Conservation (phyloP, 2,888 invertebrate species). For the Malthinus flaveolus region DNA sequence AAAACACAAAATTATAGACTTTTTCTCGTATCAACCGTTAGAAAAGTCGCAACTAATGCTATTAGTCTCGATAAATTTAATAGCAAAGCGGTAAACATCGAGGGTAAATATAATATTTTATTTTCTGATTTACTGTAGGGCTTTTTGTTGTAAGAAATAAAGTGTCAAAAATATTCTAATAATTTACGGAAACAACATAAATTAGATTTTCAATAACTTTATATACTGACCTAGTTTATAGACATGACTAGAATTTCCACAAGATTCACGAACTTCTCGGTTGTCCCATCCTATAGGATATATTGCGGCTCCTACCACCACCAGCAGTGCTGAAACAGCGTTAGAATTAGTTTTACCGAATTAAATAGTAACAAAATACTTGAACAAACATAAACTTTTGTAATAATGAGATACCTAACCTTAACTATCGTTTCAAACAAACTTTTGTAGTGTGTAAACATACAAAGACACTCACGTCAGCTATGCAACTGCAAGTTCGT, state of each 20-base stretch:
- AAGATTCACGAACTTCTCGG: constrained; percentile 64
- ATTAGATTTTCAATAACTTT: no score
- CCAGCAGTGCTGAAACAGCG: constrained; percentile 58
- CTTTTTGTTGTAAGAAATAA: no score
- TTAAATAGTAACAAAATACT: no score
- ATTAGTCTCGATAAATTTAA: neutral
- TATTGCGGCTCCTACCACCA: constrained; percentile 61
- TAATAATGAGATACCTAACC: no score
- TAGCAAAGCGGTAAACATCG: neutral
- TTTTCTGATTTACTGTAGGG: neutral
- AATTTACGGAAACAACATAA: no score
- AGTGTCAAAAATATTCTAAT: no score
- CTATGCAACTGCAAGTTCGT: no score
- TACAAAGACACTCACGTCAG: no score
- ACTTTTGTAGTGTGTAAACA: no score
- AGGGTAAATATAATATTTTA: constrained; percentile 1
- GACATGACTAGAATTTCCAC: constrained; percentile 60
- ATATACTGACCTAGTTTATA: constrained; percentile 62
- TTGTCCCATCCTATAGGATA: constrained; percentile 69
- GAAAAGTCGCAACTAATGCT: constrained; percentile 1
- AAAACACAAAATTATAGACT: neutral
- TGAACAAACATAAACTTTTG: no score
- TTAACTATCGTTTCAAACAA: no score
- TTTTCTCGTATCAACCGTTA: constrained; percentile 1
- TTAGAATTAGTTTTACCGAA: no score